Evolutionary conservation across 2,113 vertebrate genomes (phyloP).

Genomic region (Thermophis baileyi): DNA sequence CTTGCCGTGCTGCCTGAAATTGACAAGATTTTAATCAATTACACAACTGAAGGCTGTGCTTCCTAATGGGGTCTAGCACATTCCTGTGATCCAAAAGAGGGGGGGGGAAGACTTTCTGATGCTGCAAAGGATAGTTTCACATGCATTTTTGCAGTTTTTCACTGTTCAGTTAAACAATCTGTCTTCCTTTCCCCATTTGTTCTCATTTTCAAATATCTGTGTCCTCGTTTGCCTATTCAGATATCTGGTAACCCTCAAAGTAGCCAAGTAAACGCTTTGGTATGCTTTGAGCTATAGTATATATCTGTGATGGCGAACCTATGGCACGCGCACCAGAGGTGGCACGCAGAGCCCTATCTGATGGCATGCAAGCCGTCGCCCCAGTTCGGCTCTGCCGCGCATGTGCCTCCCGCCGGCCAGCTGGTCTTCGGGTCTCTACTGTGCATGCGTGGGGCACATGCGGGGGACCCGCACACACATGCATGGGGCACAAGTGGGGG

Average conservation of each 20-base stretch:
- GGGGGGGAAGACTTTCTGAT: not conserved
- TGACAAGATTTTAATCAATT: not conserved
- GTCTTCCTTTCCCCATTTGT: not conserved
- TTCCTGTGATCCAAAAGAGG: not conserved
- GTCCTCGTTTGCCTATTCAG: not conserved
- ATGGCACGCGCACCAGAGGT: no score
- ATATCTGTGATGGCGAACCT: no score
- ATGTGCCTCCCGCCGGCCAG: no score
- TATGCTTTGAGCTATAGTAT: not conserved
- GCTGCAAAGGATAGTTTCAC: not conserved
- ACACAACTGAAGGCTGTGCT: not conserved
- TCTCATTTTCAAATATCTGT: not conserved
- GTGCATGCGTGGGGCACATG: no score
- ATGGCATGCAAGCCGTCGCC: no score
- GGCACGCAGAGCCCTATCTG: no score
- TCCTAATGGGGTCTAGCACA: not conserved
- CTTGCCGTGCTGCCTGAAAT: not conserved
- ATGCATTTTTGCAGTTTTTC: not conserved
- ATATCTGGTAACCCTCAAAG: not conserved
- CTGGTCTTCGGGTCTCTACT: no score
- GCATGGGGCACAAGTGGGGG: no score
- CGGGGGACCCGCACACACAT: no score
- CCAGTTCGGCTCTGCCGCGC: no score
- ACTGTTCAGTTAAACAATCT: not conserved
- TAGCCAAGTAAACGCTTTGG: not conserved